Evolutionary conservation across 2,888 invertebrate species (phyloP).

Genomic region (Xylota sylvarum): DNA sequence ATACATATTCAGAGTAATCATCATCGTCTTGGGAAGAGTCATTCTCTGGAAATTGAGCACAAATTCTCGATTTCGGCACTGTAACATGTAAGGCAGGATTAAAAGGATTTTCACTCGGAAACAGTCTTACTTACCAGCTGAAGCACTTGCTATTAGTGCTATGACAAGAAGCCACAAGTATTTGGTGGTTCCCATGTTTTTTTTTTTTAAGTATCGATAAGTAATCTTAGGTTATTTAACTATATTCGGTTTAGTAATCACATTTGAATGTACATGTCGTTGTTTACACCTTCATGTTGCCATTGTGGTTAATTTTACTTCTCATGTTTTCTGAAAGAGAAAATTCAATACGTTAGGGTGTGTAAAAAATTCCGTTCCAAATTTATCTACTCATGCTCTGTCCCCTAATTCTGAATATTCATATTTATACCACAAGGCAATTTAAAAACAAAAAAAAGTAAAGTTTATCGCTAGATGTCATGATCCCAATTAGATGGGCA

Average conservation of each 20-base stretch:
- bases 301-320: conserved; percentile 10
- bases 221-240: neutral
- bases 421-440: too few species aligned
- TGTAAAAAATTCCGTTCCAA: too few species aligned
- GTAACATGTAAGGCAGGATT: neutral
- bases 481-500: too few species aligned
- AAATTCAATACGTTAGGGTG: neutral
- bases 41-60: conserved; percentile 62
- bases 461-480: too few species aligned
- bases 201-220: conserved; percentile 10
- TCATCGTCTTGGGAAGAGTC: conserved; percentile 70
- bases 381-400: too few species aligned
- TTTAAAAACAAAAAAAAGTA: too few species aligned
- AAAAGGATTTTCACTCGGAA: neutral
- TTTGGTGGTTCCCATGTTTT: conserved; percentile 34
- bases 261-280: neutral
- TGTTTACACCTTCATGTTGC: conserved; percentile 33
- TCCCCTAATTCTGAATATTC: too few species aligned
- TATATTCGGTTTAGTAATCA: conserved; percentile 24
- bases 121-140: conserved; percentile 46
- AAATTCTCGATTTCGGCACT: conserved; percentile 65
- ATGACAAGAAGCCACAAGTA: conserved; percentile 34
- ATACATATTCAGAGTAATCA: conserved; percentile 67
- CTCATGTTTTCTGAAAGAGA: conserved; percentile 31
- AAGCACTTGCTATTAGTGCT: conserved; percentile 19